Evolutionary conservation across 2,113 vertebrate genomes (phyloP), one percentile per base, ranked within the genome.

Genomic region (Sterrhoptilus dennistouni): DNA sequence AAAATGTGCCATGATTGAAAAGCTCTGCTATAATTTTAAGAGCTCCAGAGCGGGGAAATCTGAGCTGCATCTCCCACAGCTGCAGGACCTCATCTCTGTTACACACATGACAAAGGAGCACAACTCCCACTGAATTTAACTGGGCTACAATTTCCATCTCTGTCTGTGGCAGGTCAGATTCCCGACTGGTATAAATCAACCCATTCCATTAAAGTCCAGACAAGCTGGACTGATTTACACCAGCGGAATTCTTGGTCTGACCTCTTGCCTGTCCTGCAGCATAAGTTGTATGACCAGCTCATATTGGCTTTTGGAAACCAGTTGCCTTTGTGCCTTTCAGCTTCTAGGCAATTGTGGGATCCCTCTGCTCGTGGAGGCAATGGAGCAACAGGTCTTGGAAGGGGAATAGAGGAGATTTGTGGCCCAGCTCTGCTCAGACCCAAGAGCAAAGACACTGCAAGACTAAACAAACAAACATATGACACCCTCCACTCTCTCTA

Each of bases 1-100:
- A 66, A 95, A 91, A 80, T 38, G 5, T 63, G 75, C 33, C 3
- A 1, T 44, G 57, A 89, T 21, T 87, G 77, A 69, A 89, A 85
- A 87, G 20, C 38, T 87, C 47, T 89, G 69, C n/a, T 65, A 16
- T 50, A 77, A 74, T 92, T 95, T 92, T 68, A 87, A 83, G 52
- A 89, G 49, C 61, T 79, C 64, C 56, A 36, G 44, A 72, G 65
- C 27, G 24, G 57, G 40, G 69, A 91, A 94, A 89, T 84, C 31
- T 0, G 5, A 95, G 91, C 4, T 85, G 28, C 33, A 53, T 53
- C 52, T 95, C 83, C 52, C 80, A 60, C 89, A 95, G 86, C 89
- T 97, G 85, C 80, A 87, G 80, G 33, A 95, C 31, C 72, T 95
- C 94, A 89, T 77, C 60, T 83, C 72, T 66, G 63, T 52, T n/a